Conservation (phyloP, 1,140 invertebrate genomes). For the Drosophila truncata region DNA sequence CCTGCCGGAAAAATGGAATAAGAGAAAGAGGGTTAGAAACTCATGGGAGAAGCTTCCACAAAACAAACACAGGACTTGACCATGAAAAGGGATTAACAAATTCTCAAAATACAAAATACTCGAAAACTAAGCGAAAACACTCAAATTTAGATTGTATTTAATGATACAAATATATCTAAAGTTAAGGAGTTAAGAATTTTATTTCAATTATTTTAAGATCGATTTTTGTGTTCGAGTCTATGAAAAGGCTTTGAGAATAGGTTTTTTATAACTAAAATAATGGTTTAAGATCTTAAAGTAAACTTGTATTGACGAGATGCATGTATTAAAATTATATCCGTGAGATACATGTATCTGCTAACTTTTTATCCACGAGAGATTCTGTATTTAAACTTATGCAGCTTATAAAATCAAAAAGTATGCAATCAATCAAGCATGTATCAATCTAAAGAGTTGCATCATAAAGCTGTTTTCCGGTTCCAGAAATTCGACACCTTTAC, state of each 20-base stretch:
- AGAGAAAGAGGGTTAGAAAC: conserved; percentile 27
- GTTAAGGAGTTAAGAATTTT: background rate
- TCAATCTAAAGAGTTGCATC: conserved; percentile 57
- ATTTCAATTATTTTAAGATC: background rate
- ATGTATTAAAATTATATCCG: background rate
- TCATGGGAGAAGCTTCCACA: conserved; percentile 3
- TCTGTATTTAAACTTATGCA: too few species aligned
- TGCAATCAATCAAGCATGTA: background rate
- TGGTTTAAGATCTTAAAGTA: background rate
- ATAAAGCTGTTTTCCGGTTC: conserved; percentile 44
- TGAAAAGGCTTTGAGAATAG: too few species aligned
- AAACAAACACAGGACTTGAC: conserved; percentile 20
- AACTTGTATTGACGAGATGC: background rate
- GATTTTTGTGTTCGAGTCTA: background rate
- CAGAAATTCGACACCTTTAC: conserved; percentile 51
- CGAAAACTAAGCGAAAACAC: background rate
- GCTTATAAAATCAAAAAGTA: background rate
- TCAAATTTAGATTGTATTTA: background rate
- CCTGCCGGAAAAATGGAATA: background rate
- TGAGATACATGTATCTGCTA: background rate
- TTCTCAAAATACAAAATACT: conserved; percentile 2
- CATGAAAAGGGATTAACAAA: conserved; percentile 32
- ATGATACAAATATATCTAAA: background rate
- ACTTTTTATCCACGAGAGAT: background rate
- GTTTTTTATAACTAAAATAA: background rate